Conservation (phyloP, 2,888 invertebrate genomes). For the Troilus luridus region DNA sequence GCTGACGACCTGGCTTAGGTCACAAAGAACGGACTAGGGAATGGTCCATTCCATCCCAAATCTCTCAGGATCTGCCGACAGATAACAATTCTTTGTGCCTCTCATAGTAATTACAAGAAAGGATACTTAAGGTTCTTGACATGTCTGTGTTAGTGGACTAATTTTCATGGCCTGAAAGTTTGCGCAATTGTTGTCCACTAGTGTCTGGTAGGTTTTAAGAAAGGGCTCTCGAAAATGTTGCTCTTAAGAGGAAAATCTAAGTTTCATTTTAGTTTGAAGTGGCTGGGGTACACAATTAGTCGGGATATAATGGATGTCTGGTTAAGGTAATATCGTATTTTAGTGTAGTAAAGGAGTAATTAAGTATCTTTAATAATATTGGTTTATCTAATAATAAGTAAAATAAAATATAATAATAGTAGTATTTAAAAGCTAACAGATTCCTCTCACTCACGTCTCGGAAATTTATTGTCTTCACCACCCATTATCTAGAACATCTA, state of each 20-base stretch:
- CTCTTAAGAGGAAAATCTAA: background rate
- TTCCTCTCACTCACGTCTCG: too few relatives aligned
- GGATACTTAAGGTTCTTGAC: background rate
- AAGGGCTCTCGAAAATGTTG: background rate
- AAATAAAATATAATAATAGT: too few relatives aligned
- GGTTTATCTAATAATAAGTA: too few relatives aligned
- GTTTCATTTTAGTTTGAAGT: background rate
- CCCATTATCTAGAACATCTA: too few relatives aligned
- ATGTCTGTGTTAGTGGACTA: background rate
- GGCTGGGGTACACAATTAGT: background rate
- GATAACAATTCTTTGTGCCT: constrained; percentile 36
- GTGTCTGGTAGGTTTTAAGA: background rate
- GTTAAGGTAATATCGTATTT: background rate
- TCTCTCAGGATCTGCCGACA: constrained; percentile 36
- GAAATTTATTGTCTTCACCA: too few relatives aligned
- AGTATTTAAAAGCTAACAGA: too few relatives aligned
- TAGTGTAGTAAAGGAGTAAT: too few relatives aligned
- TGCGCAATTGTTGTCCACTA: background rate
- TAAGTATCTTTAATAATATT: too few relatives aligned
- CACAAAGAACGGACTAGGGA: constrained; percentile 2
- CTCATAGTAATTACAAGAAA: constrained; percentile 14
- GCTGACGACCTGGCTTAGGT: constrained; percentile 16
- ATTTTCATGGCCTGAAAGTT: background rate
- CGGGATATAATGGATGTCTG: background rate
- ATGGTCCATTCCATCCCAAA: constrained; percentile 2